Conservation (phyloP, 2,888 invertebrate species). For the Nezara viridula region DNA sequence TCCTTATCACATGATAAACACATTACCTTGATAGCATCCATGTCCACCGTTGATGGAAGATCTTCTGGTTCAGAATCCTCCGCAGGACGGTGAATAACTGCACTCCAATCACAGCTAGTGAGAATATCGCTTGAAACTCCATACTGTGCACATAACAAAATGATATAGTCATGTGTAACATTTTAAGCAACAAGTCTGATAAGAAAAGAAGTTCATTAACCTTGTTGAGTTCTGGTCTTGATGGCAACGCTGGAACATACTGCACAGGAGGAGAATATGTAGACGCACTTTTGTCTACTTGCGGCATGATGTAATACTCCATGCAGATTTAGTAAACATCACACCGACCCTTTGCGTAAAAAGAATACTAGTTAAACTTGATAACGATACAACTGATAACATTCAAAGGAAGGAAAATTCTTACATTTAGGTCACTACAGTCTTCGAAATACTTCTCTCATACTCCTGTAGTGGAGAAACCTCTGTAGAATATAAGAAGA, state of each 20-base stretch:
- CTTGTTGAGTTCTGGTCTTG: conserved; percentile 63
- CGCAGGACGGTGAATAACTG: conserved; percentile 68
- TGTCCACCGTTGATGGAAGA: conserved; percentile 77
- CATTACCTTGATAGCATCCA: conserved; percentile 75
- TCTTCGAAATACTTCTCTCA: conserved; percentile 32
- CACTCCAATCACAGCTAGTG: conserved; percentile 68
- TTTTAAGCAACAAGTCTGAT: background rate
- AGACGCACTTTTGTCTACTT: conserved; percentile 66
- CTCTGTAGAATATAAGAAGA: background rate
- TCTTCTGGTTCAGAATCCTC: conserved; percentile 76
- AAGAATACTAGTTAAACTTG: background rate
- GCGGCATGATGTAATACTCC: conserved; percentile 67
- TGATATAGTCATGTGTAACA: background rate
- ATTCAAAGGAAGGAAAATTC: background rate
- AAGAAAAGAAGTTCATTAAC: conserved; percentile 52
- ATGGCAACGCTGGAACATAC: conserved; percentile 63
- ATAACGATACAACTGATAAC: background rate
- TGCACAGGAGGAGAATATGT: conserved; percentile 65
- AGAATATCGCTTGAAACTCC: conserved; percentile 66
- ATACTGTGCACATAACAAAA: conserved; percentile 61
- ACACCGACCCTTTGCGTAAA: conserved; percentile 57
- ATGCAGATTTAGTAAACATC: conserved; percentile 65
- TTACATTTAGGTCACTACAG: conserved; percentile 57
- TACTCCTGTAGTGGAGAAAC: conserved; percentile 52
- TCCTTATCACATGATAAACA: background rate